Conservation (phyloP, 2,113 vertebrate species). For the Microtus pennsylvanicus region DNA sequence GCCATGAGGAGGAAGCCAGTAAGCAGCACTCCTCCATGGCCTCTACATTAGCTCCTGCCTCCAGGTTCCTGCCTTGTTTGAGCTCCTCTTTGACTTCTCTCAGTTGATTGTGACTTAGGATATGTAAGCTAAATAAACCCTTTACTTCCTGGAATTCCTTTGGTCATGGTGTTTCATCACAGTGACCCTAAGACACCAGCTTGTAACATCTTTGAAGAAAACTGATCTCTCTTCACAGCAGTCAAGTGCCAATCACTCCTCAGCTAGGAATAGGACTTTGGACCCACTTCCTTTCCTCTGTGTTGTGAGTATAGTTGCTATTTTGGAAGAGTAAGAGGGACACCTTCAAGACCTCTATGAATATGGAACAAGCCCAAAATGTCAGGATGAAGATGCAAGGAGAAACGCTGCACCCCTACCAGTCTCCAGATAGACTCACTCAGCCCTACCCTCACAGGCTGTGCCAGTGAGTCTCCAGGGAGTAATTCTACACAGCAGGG, state of each 20-base stretch:
- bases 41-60: neutral
- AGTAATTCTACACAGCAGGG: neutral
- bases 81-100: neutral
- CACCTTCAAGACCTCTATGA: neutral
- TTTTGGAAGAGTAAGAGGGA: neutral
- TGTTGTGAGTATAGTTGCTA: neutral
- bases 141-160: no score
- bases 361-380: neutral
- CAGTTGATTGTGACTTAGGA: neutral
- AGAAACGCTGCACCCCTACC: neutral
- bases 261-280: neutral
- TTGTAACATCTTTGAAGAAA: neutral
- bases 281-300: neutral
- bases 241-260: neutral
- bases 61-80: neutral
- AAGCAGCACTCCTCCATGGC: neutral
- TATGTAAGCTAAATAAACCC: neutral
- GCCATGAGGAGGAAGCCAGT: neutral
- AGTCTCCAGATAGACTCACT: fast-evolving
- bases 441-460: neutral
- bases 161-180: neutral
- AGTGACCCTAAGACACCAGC: neutral
- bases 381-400: neutral
- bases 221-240: no score
- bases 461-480: neutral